phyloP scores from a whole-genome alignment of 1,140 invertebrate species.

The Akabosia matsudoensis region DNA sequence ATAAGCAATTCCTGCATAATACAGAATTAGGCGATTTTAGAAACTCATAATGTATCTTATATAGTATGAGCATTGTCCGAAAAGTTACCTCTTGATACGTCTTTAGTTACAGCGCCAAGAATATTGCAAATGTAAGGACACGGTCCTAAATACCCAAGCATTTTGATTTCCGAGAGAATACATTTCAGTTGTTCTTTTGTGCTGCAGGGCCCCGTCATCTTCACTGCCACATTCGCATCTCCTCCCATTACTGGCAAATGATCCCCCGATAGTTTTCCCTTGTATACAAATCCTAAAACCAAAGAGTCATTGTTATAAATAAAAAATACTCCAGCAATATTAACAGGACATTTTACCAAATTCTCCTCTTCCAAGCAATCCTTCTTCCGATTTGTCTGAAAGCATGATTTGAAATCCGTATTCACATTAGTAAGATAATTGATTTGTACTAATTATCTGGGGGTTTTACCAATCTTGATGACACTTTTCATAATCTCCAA shows the following conservation, averaged over 20 bases:
- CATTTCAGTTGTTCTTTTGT: neutral
- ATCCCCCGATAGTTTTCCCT: neutral
- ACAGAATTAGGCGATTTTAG: neutral
- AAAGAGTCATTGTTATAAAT: no score
- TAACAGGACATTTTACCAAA: slow-evolving; percentile 4
- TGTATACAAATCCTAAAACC: neutral
- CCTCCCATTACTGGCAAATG: no score
- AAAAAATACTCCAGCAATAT: neutral
- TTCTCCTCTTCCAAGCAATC: neutral
- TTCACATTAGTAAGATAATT: neutral
- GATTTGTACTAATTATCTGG: neutral
- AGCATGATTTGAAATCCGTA: neutral
- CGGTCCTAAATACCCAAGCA: neutral
- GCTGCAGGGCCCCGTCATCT: neutral
- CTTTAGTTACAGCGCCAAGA: neutral
- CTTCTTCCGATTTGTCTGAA: neutral
- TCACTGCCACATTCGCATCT: neutral
- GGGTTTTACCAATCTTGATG: neutral
- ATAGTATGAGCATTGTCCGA: neutral
- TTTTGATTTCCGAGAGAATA: neutral
- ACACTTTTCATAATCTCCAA: neutral
- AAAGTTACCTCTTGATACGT: neutral
- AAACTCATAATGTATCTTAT: neutral
- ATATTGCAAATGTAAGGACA: neutral
- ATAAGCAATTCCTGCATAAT: neutral